Conservation (phyloP, 2,888 invertebrate species). For the Schizaphis graminum region DNA sequence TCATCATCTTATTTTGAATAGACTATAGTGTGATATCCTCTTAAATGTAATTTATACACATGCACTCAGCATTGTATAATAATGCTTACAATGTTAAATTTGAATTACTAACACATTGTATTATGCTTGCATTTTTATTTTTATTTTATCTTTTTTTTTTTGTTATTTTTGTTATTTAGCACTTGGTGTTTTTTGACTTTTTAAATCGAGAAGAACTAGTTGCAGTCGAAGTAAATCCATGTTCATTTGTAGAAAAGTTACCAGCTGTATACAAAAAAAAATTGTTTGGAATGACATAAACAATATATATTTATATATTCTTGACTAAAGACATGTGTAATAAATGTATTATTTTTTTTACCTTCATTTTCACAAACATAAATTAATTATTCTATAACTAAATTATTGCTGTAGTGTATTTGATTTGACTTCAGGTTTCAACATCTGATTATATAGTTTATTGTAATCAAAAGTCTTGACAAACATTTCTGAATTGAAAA, state of each 20-base stretch:
- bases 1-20: no score
- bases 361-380: constrained; percentile 25
- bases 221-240: constrained; percentile 82
- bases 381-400: constrained; percentile 31
- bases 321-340: neutral
- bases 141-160: neutral
- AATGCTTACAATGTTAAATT: neutral
- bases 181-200: constrained; percentile 81
- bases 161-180: constrained; percentile 75
- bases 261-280: constrained; percentile 80
- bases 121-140: neutral
- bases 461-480: constrained; percentile 68
- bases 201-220: constrained; percentile 80
- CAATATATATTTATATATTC: neutral
- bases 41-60: neutral
- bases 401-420: constrained; percentile 26
- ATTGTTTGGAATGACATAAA: constrained; percentile 74
- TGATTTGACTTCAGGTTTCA: constrained; percentile 39
- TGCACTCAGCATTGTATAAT: neutral
- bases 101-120: neutral
- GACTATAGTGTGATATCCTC: no score
- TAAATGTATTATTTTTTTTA: constrained; percentile 23
- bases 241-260: constrained; percentile 79
- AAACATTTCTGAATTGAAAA: constrained; percentile 72
- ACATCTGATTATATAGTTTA: constrained; percentile 3